These are phyloP conservation scores for Sitobion miscanthi DNA, from an alignment of 1,140 invertebrate species.

Conservation along the genomic window DNA sequence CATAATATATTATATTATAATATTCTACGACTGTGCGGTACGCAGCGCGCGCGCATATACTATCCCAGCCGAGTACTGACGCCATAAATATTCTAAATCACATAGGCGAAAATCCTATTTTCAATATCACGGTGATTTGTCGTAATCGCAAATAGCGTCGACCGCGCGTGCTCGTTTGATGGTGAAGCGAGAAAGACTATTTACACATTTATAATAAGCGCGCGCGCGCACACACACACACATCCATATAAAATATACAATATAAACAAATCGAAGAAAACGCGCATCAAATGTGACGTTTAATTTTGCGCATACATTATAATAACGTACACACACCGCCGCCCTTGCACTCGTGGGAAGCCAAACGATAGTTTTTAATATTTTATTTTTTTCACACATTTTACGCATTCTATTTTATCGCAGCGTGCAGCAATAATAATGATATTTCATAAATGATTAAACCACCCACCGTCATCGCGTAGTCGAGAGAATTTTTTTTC, in stretches of 20 bases:
- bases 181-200: background rate
- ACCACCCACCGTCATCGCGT: background rate
- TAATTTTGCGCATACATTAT: background rate
- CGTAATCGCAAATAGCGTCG: background rate
- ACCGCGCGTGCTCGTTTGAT: background rate
- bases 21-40: background rate
- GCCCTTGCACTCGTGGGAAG: background rate
- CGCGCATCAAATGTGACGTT: background rate
- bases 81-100: background rate
- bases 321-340: background rate
- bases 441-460: constrained; percentile 35
- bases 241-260: background rate
- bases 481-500: background rate
- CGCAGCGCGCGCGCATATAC: background rate
- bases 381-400: background rate
- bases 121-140: background rate
- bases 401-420: background rate
- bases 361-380: background rate
- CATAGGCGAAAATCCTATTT: background rate
- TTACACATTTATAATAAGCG: background rate
- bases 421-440: background rate
- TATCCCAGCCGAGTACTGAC: background rate
- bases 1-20: no score
- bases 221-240: background rate
- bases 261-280: background rate